These are phyloP conservation scores for Lasioglossum malachurum DNA, from an alignment of 2,888 invertebrate genomes.

Conservation along the genomic window DNA sequence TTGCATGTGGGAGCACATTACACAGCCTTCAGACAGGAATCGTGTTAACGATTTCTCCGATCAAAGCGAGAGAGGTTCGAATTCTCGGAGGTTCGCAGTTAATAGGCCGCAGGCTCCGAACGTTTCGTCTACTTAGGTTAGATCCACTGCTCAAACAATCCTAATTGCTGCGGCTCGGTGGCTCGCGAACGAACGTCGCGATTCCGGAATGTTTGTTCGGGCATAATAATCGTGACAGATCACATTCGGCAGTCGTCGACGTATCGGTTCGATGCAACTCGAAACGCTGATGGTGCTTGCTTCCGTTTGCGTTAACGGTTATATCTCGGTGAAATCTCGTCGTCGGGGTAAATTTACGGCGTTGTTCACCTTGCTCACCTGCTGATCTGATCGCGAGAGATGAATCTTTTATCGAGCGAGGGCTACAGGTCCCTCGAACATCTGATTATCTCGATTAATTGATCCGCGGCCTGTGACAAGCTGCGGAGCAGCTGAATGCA, in stretches of 20 bases:
- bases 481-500: not conserved
- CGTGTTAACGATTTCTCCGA: not conserved
- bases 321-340: not conserved
- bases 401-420: slow-evolving; percentile 23
- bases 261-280: not conserved
- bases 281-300: not conserved
- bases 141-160: not conserved
- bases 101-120: not conserved
- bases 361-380: not conserved
- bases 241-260: not conserved
- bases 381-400: not conserved
- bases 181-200: not conserved
- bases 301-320: not conserved
- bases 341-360: not conserved
- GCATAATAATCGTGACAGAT: slow-evolving; percentile 10
- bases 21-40: not conserved
- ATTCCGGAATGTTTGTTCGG: not conserved
- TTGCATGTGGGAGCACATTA: not conserved
- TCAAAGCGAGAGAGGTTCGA: not conserved
- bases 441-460: slow-evolving; percentile 63
- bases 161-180: not conserved
- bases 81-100: not conserved
- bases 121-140: not conserved
- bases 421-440: not conserved
- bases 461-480: slow-evolving; percentile 50